phyloP scores from a whole-genome alignment of 2,797 vertebrate species.

The Euthynnus affinis region DNA sequence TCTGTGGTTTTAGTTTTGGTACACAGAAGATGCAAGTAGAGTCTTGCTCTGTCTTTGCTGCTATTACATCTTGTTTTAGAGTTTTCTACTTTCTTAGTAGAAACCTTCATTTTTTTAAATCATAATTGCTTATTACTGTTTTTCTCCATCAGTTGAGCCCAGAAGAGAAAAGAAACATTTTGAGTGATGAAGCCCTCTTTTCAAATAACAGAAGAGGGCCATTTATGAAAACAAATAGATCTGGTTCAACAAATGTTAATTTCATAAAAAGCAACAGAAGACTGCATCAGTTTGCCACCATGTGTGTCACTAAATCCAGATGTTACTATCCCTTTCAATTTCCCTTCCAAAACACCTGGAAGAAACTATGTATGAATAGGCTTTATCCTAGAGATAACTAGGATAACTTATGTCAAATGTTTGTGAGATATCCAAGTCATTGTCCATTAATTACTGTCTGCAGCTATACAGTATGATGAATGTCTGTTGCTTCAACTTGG shows the following conservation, averaged over 20 bases:
- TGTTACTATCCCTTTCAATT: slow-evolving; percentile 1
- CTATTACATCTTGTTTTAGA: slow-evolving; percentile 63
- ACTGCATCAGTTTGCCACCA: slow-evolving; percentile 9
- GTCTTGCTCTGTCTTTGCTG: slow-evolving; percentile 68
- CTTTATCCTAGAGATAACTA: slow-evolving; percentile 26
- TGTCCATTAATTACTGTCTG: slow-evolving; percentile 36
- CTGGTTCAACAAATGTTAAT: slow-evolving; percentile 21
- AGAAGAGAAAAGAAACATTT: slow-evolving; percentile 19
- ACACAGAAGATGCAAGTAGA: slow-evolving; percentile 45
- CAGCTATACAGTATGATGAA: slow-evolving; percentile 51
- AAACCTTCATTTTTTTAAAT: slow-evolving; percentile 5
- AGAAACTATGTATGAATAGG: background rate
- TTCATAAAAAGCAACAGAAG: slow-evolving; percentile 29
- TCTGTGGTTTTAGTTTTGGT: slow-evolving; percentile 51
- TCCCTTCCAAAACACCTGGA: background rate
- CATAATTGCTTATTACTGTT: slow-evolving; percentile 10
- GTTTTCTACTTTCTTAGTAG: slow-evolving; percentile 6
- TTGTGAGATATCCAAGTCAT: slow-evolving; percentile 41
- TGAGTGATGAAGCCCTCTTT: background rate
- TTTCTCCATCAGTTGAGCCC: slow-evolving; percentile 11
- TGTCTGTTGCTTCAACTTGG: slow-evolving; percentile 53
- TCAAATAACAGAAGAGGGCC: slow-evolving; percentile 12
- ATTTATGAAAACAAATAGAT: slow-evolving; percentile 5
- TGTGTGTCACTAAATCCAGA: slow-evolving; percentile 2
- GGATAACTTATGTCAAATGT: slow-evolving; percentile 63